Conservation (phyloP, 2,113 vertebrate species). For the human region GRCh38 chr4:117665501-117666000, state of each 20-base stretch:
- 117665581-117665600: background rate
- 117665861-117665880: background rate
- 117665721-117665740: background rate
- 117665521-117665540: background rate
- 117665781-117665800: background rate
- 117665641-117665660: background rate
- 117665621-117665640: background rate
- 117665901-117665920: background rate
- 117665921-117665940: background rate
- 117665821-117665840: background rate
- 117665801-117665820: background rate
- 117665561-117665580: background rate
- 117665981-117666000: background rate
- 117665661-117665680: background rate
- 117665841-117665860: background rate
- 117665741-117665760: background rate
- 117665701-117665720: background rate
- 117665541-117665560: background rate
- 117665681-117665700: background rate
- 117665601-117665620: background rate
- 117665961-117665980: background rate
- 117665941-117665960: background rate
- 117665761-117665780: background rate
- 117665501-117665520: background rate
- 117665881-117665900: background rate